Percentiles rank a stretch among this genome's conserved stretches.
These are phyloP conservation scores for Pungitius pungitius DNA, from an alignment of 2,113 vertebrate species.

Conservation along the genomic window DNA sequence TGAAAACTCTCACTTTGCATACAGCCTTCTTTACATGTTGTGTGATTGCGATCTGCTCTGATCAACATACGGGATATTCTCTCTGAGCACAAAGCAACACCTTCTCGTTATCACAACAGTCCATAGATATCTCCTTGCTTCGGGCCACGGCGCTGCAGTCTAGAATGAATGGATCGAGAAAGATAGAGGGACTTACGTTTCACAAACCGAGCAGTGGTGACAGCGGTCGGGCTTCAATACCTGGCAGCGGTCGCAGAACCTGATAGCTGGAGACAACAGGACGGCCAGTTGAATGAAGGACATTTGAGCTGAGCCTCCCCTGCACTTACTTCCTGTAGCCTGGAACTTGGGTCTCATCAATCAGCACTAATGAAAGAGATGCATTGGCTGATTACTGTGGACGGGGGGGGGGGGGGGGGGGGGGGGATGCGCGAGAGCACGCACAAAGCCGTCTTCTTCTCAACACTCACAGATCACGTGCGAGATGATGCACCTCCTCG, in stretches of 20 bases:
- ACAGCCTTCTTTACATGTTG: not conserved
- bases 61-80: constrained; percentile 29
- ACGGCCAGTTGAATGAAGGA: constrained; percentile 55
- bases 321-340: constrained; percentile 58
- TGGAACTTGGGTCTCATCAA: constrained; percentile 39
- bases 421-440: constrained; percentile 26
- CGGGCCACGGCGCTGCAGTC: constrained; percentile 15
- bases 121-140: constrained; percentile 49
- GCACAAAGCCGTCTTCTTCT: constrained; percentile 37
- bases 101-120: constrained; percentile 58
- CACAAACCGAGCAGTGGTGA: constrained; percentile 97
- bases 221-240: constrained; percentile 98
- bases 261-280: constrained; percentile 86
- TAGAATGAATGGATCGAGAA: constrained; percentile 35
- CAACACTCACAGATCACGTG: constrained; percentile 36
- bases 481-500: not conserved
- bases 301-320: constrained; percentile 67
- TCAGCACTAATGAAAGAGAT: constrained; percentile 70
- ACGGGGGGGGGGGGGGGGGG: constrained; percentile 24
- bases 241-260: constrained; percentile 97
- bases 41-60: constrained; percentile 16
- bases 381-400: constrained; percentile 50
- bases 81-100: constrained; percentile 44
- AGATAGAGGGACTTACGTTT: constrained; percentile 87
- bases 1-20: not conserved